Evolutionary conservation across 64 coral and sea anemone species (phyloP), one percentile per base, ranked within the genome.

Genomic region (Pocillopora damicornis): DNA sequence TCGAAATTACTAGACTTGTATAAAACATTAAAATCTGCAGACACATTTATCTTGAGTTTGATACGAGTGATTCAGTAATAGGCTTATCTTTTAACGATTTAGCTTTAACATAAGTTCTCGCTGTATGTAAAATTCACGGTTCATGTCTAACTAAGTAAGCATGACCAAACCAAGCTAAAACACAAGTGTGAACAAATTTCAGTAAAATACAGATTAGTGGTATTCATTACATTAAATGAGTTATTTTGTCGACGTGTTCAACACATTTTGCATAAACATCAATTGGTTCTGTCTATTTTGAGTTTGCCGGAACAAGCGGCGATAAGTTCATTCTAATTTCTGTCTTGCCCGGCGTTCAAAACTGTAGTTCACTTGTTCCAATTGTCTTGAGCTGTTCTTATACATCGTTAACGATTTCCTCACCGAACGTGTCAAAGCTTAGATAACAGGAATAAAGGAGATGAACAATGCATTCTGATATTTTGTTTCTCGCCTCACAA

Each of bases 231-330:
- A 71, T 26, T 22, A 85, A 85, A 67, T 72, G 38, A 73, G 64
- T 30, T 20, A 56, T 68, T 67, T 67, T 83, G 69, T 73, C 16
- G 57, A 65, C 9, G 5, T 22, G 1, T 85, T 58, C 5, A 20
- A 84, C 56, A 84, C 37, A 23, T 69, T 65, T 38, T 67, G 9
- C 22, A 84, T 84, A 72, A 84, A 84, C 81, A 56, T 71, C 66
- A 13, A 84, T 72, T 58, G 67, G 57, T 14, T 45, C 14, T 12
- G 22, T 13, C 61, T 63, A 35, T 63, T 81, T 37, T 14, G 11
- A 36, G 18, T 67, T 25, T 62, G 35, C 80, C 80, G 35, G 35
- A 82, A 67, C 80, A 59, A 35, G 17, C 20, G 2, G 9, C 18
- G 77, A 25, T 71, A 71, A 30, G n/a, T 23, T 71, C 67, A 71